Base-by-base conservation (phyloP, 2,797 vertebrate genomes). In the Yasuhikotakia modesta region DNA sequence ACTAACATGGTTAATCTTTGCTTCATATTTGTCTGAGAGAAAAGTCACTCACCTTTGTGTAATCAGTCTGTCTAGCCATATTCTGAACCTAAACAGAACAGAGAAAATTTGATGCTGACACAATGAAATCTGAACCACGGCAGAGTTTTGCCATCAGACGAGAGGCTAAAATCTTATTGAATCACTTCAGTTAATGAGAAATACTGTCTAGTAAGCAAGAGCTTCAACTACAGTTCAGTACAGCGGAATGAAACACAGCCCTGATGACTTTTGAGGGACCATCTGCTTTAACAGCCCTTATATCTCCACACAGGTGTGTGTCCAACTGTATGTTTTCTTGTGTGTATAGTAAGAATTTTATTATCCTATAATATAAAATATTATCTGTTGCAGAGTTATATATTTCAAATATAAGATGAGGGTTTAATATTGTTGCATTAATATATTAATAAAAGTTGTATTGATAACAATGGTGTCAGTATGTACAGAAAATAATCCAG, bases 1-100 rank as follows among this genome's bases (percentile, higher is more conserved):
- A 32, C 53, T 22, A 58, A 21, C 21, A 57, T 21, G 4, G n/a
- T 13, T 11, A 55, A 21, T 17, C 0, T 5, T 63, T 64, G 35
- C 45, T 35, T 60, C 50, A 24, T 32, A 63, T n/a, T n/a, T n/a
- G n/a, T n/a, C n/a, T n/a, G n/a, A n/a, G n/a, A n/a, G n/a, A n/a
- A n/a, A n/a, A n/a, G 53, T 60, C 45, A 19, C 94, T 86, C 87
- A 99, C 97, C 95, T 96, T 95, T 39, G 92, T 89, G 82, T 95
- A 96, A 90, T 99, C 92, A 81, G 92, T 77, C 65, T 94, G 87
- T 85, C 92, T 94, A 84, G 92, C 94, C 81, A 90, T 89, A 67
- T 91, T 92, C 89, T 91, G 95, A 69, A 90, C 95, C 97, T 99
- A 88, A 76, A 27, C 76, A 85, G 79, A 89, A 63, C 46, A 88